A percentile compares a stretch with the other conserved stretches of the same genome.
These are phyloP conservation scores for Callipepla californica DNA, from an alignment of 2,113 vertebrate genomes.

Conservation along the genomic window DNA sequence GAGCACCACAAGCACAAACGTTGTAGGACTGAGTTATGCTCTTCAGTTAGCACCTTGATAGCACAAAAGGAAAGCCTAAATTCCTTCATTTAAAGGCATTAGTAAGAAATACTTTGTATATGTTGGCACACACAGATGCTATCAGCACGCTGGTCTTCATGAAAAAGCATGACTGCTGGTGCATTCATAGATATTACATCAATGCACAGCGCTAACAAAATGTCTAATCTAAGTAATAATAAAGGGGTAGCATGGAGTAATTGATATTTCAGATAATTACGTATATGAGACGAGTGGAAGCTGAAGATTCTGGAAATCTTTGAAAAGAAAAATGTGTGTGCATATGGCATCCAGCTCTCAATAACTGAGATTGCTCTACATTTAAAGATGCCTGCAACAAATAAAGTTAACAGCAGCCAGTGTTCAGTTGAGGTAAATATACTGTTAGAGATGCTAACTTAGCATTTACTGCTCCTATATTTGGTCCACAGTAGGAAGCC, in stretches of 20 bases:
- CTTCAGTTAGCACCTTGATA: slow-evolving; percentile 36
- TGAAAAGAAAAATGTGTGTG: neutral
- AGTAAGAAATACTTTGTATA: neutral
- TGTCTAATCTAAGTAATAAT: neutral
- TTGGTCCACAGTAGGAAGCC: neutral
- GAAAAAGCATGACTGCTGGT: neutral
- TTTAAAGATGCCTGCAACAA: slow-evolving; percentile 3
- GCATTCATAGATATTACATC: neutral
- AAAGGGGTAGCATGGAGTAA: neutral
- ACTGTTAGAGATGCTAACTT: slow-evolving; percentile 14
- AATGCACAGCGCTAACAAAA: neutral
- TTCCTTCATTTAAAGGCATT: slow-evolving; percentile 40
- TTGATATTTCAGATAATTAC: neutral
- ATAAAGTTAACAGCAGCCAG: neutral
- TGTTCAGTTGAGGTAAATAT: slow-evolving; percentile 1
- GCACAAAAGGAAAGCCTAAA: slow-evolving; percentile 71
- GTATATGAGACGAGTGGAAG: neutral
- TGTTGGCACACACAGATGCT: rapidly evolving
- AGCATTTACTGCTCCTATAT: neutral
- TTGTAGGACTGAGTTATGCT: slow-evolving; percentile 26
- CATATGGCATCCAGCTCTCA: neutral
- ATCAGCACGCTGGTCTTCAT: neutral
- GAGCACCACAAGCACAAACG: slow-evolving; percentile 67
- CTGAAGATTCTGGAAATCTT: neutral
- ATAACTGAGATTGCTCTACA: neutral